These are phyloP conservation scores for Sebastes matsubarae DNA, from an alignment of 2,797 vertebrate species.

Conservation along the genomic window DNA sequence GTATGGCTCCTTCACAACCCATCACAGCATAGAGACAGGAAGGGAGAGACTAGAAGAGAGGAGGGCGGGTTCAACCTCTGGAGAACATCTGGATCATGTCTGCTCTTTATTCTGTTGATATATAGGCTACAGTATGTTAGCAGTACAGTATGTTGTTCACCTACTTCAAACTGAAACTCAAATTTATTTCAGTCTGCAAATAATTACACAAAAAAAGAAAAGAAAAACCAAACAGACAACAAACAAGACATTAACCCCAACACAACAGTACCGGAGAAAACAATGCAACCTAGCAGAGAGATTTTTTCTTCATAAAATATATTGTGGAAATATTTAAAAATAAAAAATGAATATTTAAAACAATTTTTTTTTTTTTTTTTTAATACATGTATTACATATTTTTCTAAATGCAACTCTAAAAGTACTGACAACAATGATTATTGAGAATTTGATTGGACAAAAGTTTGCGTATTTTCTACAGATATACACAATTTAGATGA, in stretches of 20 bases:
- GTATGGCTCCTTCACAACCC: slow-evolving; percentile 48
- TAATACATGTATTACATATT: background rate
- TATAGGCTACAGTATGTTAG: background rate
- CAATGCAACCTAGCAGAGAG: background rate
- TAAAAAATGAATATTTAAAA: background rate
- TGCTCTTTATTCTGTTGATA: background rate
- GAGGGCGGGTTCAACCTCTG: slow-evolving; percentile 26
- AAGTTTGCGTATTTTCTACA: background rate
- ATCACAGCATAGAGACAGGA: slow-evolving; percentile 49
- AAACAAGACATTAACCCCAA: background rate
- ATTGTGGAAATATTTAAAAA: background rate
- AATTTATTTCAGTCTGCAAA: background rate
- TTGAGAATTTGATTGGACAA: background rate
- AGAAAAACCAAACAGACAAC: background rate
- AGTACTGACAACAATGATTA: background rate
- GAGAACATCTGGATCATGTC: slow-evolving; percentile 42
- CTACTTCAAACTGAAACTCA: background rate
- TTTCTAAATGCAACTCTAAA: background rate
- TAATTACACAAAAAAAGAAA: background rate
- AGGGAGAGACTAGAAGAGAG: slow-evolving; percentile 9
- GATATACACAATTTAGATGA: background rate
- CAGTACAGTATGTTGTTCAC: too few species aligned
- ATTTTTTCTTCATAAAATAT: background rate
- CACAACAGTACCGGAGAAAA: background rate
- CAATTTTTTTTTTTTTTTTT: background rate